Evolutionary conservation across 2,888 invertebrate genomes (phyloP), one percentile per base, ranked within the genome.

Genomic region (Deilephila elpenor): DNA sequence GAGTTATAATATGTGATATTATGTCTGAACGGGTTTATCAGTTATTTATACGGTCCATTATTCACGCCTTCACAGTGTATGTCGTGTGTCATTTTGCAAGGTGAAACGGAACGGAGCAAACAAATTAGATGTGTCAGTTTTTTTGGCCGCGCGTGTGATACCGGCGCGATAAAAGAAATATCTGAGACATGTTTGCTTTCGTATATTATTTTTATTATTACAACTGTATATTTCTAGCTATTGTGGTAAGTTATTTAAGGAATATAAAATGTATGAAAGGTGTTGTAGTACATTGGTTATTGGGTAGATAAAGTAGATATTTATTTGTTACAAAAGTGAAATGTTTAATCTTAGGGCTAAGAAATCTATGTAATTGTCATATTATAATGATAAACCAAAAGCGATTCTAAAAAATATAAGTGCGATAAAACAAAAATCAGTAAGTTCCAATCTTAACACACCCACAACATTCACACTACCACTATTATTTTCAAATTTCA

Each of bases 11-110:
- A 59, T 44, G 60, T 37, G 25, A 59, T 60, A 60, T 60, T 60
- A 60, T 60, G 60, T 71, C 71, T 53, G 14, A 17, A 51, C 37
- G 60, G 11, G 62, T 71, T 74, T 71, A 71, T 74, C 73, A 70
- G 71, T 74, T 74, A 74, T 74, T 74, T 74, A 74, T 74, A 62
- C 37, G 19, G 11, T 59, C 62, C 62, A 64, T 74, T 71, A 74
- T 64, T 74, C 71, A 74, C 56, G 25, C 37, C 53, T 61, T 59
- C 62, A 25, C 44, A 71, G 37, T 71, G 37, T 44, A 37, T 60
- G 56, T 59, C 25, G 59, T 53, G 70, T 71, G 59, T 25, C 59
- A 51, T 44, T 67, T 51, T 6, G 67, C 67, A 67, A 67, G 67
- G 67, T 71, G 59, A 60, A 71, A 71, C 37, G 44, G 71, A 71